These are phyloP conservation scores for Araneus ventricosus DNA, from an alignment of 1,140 invertebrate genomes.

Conservation along the genomic window DNA sequence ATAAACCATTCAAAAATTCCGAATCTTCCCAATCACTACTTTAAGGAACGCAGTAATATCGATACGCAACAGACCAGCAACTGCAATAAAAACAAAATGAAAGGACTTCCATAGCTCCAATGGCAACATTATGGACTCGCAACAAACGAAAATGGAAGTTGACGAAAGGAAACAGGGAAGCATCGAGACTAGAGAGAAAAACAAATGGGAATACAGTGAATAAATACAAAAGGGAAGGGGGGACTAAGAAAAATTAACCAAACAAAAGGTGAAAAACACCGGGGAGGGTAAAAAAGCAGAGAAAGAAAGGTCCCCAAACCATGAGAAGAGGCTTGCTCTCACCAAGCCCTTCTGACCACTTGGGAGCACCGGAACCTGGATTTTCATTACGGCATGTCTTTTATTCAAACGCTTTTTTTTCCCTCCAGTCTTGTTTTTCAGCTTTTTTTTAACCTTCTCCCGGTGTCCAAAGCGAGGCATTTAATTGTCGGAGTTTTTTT, in stretches of 20 bases:
- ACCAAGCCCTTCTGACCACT: neutral
- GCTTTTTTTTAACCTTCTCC: neutral
- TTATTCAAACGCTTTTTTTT: neutral
- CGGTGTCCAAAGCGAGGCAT: slow-evolving; percentile 37
- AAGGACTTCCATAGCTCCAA: neutral
- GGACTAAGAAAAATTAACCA: neutral
- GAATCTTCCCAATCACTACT: too few species aligned
- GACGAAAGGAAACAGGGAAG: neutral
- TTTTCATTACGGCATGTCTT: slow-evolving; percentile 9
- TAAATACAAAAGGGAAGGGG: neutral
- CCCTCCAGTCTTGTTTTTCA: neutral
- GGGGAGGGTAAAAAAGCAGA: neutral
- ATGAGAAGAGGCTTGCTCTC: neutral
- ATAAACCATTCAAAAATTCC: too few species aligned
- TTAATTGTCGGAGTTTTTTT: slow-evolving; percentile 51
- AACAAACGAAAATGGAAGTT: neutral
- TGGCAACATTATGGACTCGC: neutral
- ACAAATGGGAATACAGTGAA: neutral
- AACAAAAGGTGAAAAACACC: neutral
- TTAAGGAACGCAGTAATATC: too few species aligned
- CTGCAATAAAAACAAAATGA: neutral
- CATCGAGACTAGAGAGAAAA: too few species aligned
- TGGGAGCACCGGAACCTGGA: neutral
- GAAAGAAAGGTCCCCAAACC: neutral
- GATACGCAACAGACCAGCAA: neutral